Percentiles rank a stretch among this genome's conserved stretches.
Evolutionary conservation across 2,797 vertebrate species (phyloP).

Genomic region (Alcedo atthis): DNA sequence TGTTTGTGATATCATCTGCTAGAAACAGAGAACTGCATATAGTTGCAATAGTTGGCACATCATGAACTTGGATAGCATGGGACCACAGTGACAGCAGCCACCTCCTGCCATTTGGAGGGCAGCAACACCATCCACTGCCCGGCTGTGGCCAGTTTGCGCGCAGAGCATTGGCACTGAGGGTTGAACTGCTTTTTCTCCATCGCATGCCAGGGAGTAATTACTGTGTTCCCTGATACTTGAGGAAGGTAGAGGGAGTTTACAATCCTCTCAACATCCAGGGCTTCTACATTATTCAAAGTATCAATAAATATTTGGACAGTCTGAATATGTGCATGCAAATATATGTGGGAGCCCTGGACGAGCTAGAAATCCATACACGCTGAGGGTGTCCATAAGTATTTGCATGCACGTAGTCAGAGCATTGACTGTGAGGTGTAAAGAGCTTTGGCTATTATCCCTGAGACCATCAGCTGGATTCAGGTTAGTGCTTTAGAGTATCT

Average conservation of each 20-base stretch:
- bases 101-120: not conserved
- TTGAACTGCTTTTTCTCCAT: not conserved
- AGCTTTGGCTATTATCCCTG: not conserved
- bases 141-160: rapidly evolving
- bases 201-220: rapidly evolving
- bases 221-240: not conserved
- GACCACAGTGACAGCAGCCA: not conserved
- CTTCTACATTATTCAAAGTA: not conserved
- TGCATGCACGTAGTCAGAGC: not conserved
- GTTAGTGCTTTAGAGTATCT: not conserved
- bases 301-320: not conserved
- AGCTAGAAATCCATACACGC: not conserved
- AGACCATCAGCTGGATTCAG: not conserved
- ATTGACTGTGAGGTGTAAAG: not conserved
- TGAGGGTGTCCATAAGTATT: not conserved
- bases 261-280: not conserved
- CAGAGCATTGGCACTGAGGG: not conserved
- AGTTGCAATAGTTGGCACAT: rapidly evolving
- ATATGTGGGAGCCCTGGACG: not conserved
- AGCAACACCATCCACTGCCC: not conserved
- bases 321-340: not conserved
- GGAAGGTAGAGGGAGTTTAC: not conserved
- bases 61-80: not conserved
- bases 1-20: rapidly evolving
- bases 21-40: not conserved